Conservation (phyloP, 2,888 invertebrate genomes). For the Metacarcinus magister region DNA sequence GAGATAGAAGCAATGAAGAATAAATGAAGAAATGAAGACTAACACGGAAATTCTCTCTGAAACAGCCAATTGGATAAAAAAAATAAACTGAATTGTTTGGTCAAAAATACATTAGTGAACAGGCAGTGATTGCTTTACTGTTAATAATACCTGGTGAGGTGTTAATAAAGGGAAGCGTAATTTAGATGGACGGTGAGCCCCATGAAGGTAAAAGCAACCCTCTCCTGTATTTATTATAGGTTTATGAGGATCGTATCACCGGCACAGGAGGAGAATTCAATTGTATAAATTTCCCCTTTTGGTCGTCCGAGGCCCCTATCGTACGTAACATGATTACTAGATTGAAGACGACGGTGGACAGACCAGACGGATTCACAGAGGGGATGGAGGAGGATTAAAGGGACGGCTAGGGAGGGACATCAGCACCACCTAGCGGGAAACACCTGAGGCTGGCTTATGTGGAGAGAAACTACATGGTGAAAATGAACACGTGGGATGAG, state of each 20-base stretch:
- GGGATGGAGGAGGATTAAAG: background rate
- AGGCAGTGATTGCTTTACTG: background rate
- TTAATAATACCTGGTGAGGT: background rate
- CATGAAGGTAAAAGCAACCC: background rate
- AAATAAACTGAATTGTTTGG: background rate
- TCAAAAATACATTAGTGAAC: background rate
- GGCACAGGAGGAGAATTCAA: background rate
- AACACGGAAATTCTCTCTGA: no score
- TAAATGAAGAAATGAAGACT: no score
- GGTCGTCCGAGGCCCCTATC: background rate
- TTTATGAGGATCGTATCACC: background rate
- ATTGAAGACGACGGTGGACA: background rate
- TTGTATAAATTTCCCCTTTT: conserved; percentile 11
- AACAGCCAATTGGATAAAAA: background rate
- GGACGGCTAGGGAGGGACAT: background rate
- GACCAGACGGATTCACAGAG: background rate
- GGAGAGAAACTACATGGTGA: background rate
- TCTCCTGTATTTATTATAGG: background rate
- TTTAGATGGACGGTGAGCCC: background rate
- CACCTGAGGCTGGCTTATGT: background rate
- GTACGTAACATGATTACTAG: background rate
- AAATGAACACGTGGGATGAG: background rate
- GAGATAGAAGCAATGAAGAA: no score
- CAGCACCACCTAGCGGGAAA: background rate
- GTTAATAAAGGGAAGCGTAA: background rate